Evolutionary conservation across 2,113 vertebrate genomes (phyloP), one percentile per base, ranked within the genome.

Genomic region (Oreochromis tanganicae): DNA sequence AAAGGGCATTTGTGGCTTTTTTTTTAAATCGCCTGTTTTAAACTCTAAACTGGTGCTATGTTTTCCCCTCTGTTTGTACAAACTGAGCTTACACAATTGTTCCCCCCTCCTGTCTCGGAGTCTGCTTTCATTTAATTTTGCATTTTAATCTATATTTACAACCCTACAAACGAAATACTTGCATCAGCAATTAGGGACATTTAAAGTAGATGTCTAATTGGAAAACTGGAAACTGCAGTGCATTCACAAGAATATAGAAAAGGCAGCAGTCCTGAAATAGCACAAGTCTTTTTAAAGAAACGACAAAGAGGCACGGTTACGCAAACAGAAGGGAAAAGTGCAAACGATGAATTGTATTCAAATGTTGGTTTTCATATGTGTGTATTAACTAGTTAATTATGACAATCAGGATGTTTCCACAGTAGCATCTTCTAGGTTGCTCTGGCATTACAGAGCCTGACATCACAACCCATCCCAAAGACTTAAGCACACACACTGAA

Each of bases 11-110:
- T 75, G 27, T 83, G 55, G 57, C 68, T 91, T 88, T 36, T 88
- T 88, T 84, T 32, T 82, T 3, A 63, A 85, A 52, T 93, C 83
- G 55, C 81, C 79, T 52, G 83, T 91, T 92, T 84, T 61, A 82
- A 88, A 93, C 84, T 93, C 85, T 85, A 83, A 94, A 93, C 91
- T 93, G 96, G 95, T 97, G 96, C 96, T 97, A 96, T 91, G 73
- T 87, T 93, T 92, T 93, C 85, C 81, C 93, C 59, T 86, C 80
- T 41, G 85, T 95, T 93, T 90, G 92, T 85, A 89, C 75, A 84
- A 84, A 84, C 80, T 34, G 87, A 93, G 87, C 93, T 93, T 87
- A 92, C 89, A 87, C 66, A 34, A 75, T 54, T 27, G 68, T 81
- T 29, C 61, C 32, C 43, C 34, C 83, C 36, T 54, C 63, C 14